Evolutionary conservation across 2,888 invertebrate genomes (phyloP).

Genomic region (Timema podura): DNA sequence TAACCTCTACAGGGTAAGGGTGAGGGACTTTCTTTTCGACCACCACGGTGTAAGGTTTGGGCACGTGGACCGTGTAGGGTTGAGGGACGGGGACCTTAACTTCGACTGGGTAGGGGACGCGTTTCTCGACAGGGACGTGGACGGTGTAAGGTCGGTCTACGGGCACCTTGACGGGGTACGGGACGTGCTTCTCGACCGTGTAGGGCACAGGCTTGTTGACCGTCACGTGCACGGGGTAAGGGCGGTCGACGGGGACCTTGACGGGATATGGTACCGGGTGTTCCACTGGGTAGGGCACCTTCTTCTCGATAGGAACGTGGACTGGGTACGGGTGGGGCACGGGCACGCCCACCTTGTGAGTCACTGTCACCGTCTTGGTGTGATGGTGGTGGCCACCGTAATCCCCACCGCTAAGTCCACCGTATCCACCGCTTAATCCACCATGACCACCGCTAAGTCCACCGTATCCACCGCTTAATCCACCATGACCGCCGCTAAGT

Average conservation of each 20-base stretch:
- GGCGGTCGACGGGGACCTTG: slow-evolving; percentile 27
- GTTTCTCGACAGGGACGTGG: slow-evolving; percentile 61
- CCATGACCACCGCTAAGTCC: neutral
- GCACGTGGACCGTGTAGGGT: slow-evolving; percentile 32
- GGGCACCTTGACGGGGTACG: slow-evolving; percentile 56
- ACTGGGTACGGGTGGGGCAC: slow-evolving; percentile 26
- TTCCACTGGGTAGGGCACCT: slow-evolving; percentile 59
- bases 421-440: slow-evolving; percentile 6
- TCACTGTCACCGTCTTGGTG: slow-evolving; percentile 23
- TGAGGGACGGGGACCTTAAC: slow-evolving; percentile 31
- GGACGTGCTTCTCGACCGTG: slow-evolving; percentile 27
- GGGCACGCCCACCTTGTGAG: slow-evolving; percentile 19
- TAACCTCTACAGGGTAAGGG: slow-evolving; percentile 52
- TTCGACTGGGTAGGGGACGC: slow-evolving; percentile 29
- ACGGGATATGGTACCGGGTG: slow-evolving; percentile 51
- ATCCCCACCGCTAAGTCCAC: neutral
- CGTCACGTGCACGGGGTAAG: slow-evolving; percentile 24
- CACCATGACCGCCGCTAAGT: neutral
- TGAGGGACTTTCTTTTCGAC: slow-evolving; percentile 50
- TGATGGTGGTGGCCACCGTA: neutral
- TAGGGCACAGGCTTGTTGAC: slow-evolving; percentile 29
- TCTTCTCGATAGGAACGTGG: slow-evolving; percentile 44
- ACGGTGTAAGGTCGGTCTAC: slow-evolving; percentile 65
- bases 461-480: neutral
- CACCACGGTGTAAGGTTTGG: slow-evolving; percentile 61